Percentiles rank a stretch among this genome's conserved stretches.
These are phyloP conservation scores for Neodiprion lecontei DNA, from an alignment of 1,140 invertebrate species.

Conservation along the genomic window DNA sequence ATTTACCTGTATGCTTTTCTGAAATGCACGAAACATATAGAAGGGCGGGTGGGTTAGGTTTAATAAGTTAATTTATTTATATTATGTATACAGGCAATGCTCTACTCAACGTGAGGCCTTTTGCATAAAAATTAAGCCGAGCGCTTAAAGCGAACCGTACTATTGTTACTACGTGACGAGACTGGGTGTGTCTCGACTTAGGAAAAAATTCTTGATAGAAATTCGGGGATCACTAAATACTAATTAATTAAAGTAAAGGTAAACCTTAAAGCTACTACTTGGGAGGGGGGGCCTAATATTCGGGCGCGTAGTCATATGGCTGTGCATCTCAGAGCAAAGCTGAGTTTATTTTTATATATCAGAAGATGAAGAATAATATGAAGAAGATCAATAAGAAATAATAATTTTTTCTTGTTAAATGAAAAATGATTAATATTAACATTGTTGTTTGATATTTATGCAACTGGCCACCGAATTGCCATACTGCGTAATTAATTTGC, in stretches of 20 bases:
- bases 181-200: constrained; percentile 23
- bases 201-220: background rate
- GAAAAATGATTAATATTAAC: constrained; percentile 50
- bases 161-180: constrained; percentile 16
- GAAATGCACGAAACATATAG: constrained; percentile 74
- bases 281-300: constrained; percentile 10
- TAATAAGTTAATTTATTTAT: constrained; percentile 62
- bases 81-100: constrained; percentile 36
- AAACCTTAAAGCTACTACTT: constrained; percentile 20
- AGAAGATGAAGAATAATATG: background rate
- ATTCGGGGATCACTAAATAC: background rate
- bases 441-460: constrained; percentile 59
- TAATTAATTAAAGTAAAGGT: constrained; percentile 27
- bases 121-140: constrained; percentile 59
- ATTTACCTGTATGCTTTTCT: constrained; percentile 68
- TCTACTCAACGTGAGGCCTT: constrained; percentile 51
- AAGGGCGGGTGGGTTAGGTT: constrained; percentile 64
- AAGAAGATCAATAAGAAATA: constrained; percentile 11
- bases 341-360: constrained; percentile 23
- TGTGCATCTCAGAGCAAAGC: constrained; percentile 60
- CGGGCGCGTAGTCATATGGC: constrained; percentile 58
- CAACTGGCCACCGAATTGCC: constrained; percentile 58
- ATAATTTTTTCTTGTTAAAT: constrained; percentile 51
- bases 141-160: constrained; percentile 30
- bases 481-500: constrained; percentile 31